Base-by-base conservation (phyloP, 92 coral and sea anemone genomes). In the Zoanthus sansibaricus region DNA sequence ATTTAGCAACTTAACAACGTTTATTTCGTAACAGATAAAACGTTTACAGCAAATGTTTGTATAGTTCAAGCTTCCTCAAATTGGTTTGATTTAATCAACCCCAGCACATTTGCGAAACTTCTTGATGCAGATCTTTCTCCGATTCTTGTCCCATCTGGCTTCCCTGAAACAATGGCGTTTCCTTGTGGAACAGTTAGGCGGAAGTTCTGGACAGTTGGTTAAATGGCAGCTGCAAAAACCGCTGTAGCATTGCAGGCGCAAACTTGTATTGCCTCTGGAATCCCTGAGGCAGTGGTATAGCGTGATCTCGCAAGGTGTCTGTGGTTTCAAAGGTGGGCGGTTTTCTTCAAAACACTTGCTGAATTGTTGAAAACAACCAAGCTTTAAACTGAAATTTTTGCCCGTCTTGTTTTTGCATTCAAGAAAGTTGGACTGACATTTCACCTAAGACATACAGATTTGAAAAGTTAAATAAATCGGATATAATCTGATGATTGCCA, bases 321-420 rank as follows among this genome's bases (percentile, higher is more conserved):
- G 87, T 9, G 87, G 87, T 55, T 33, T 37, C 71, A 83, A 49
- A 16, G 69, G 44, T 3, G 87, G 87, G 3, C 87, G 87, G 69
- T 83, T 54, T 44, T 46, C 21, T 21, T 71, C 87, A 58, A 83
- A 83, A 76, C 87, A 83, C 87, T 71, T 37, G 70, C 87, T 83
- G 58, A 83, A 83, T 6, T 67, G 15, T 20, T 62, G 59, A 32
- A 59, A 80, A n/a, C 85, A 80, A 11, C 45, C 5, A 9, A 80
- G 64, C 17, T 17, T 64, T 61, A n/a, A n/a, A 9, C 5, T 49
- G 17, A 11, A 6, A 1, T 47, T 16, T 25, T 64, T 17, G 14
- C 62, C 85, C 14, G 85, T 75, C 48, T 48, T 48, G 12, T 21
- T 7, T 64, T 80, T 80, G 85, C 85, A 80, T 66, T 67, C 58